Evolutionary conservation across 2,113 vertebrate species (phyloP), one percentile per base, ranked within the genome.

Genomic region (Cavia porcellus): DNA sequence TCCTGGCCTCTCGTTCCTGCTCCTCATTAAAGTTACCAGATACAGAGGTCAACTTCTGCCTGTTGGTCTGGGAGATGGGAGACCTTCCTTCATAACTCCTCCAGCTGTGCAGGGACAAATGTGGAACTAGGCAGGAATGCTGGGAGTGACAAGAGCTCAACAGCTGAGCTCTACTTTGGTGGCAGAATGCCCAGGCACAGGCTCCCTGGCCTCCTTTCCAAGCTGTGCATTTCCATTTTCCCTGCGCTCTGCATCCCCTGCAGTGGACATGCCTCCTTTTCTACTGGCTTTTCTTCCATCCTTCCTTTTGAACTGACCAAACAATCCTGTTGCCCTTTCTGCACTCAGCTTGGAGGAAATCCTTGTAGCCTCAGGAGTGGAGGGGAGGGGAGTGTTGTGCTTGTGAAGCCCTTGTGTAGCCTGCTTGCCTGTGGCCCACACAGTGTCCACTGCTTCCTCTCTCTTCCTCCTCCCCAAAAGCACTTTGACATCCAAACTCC

Each of bases 61-160:
- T 90, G 59, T 72, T 7, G n/a, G 42, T 86, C 88, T 17, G 15
- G 57, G 28, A 32, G 50, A 52, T n/a, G 50, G n/a, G 45, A 72
- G 57, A 45, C 35, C 80, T 68, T 92, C 38, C 25, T 79, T 25
- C 68, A 10, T 4, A 9, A 87, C 8, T n/a, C 57, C 55, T 75
- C 38, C 19, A 52, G 70, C 89, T 97, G 92, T 64, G 52, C 30
- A 61, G 81, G 86, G 86, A 89, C 83, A 96, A 94, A 92, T 79
- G 50, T 82, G 80, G 79, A 86, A 80, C 20, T 0, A 1, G 68
- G 68, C 38, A 22, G 75, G 57, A 82, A 92, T 12, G 62, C 68
- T 5, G 4, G 68, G 92, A 87, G 47, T 38, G 86, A 77, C 55
- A 52, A 62, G 77, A 62, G 62, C 68, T 80, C 83, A 38, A 81